Evolutionary conservation across 2,113 vertebrate genomes (phyloP).

Genomic region (Puffinus mauretanicus): DNA sequence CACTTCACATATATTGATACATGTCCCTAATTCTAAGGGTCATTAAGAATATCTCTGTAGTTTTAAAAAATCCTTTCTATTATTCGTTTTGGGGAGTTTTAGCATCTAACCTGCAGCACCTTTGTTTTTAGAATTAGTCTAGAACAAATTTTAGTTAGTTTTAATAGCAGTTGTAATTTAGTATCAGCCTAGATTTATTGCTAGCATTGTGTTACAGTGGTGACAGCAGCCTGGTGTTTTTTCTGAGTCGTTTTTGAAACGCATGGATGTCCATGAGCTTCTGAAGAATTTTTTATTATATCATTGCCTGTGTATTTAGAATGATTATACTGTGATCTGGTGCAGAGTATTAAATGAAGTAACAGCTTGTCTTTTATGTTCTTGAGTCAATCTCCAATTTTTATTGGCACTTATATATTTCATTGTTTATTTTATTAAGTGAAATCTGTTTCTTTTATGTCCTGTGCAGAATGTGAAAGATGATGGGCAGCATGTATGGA

Average conservation of each 20-base stretch:
- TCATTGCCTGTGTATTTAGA: slow-evolving; percentile 44
- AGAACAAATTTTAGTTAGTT: not conserved
- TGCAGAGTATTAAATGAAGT: slow-evolving; percentile 58
- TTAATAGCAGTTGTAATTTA: not conserved
- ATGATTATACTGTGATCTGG: slow-evolving; percentile 46
- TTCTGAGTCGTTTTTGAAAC: not conserved
- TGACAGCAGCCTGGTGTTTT: not conserved
- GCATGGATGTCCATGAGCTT: not conserved
- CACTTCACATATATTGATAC: not conserved
- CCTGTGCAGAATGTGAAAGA: slow-evolving; percentile 90
- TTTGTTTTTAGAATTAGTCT: not conserved
- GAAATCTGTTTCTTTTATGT: slow-evolving; percentile 70
- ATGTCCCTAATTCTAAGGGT: not conserved
- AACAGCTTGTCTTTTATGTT: slow-evolving; percentile 73
- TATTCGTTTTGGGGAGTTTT: not conserved
- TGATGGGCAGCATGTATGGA: slow-evolving; percentile 94
- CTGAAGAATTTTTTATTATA: not conserved
- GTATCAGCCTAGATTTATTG: not conserved
- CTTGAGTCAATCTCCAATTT: slow-evolving; percentile 63
- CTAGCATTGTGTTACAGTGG: not conserved
- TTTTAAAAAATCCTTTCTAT: not conserved
- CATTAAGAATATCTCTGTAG: not conserved
- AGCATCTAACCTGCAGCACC: not conserved
- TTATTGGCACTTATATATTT: slow-evolving; percentile 60
- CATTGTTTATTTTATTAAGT: slow-evolving; percentile 70